Base-by-base conservation (phyloP, 1,140 invertebrate genomes). In the Caerostris extrusa region DNA sequence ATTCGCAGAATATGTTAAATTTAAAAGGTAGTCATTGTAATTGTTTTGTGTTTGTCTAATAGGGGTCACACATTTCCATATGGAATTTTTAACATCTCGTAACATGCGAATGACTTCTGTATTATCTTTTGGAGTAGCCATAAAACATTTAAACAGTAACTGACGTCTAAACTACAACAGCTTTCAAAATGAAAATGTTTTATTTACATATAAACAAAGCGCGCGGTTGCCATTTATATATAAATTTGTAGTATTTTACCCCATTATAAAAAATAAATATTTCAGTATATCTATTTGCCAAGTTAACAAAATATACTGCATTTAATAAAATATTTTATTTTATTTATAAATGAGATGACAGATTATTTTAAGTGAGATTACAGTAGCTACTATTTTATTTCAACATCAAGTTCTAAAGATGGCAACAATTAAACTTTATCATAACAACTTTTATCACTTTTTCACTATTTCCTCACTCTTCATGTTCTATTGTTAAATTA, bases 41-140 rank as follows among this genome's bases (percentile, higher is more conserved):
- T 81, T 55, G 7, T 69, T 53, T 12, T 89, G 69, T 10, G 19
- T 19, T 14, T 7, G 50, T 81, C 64, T 88, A 57, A 77, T 60
- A 2, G 92, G 92, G 61, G 92, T 93, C 19, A 93, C 7, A 19
- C 67, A 60, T 82, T 88, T 93, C 85, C 64, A 88, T 61, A 93
- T 19, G 8, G 92, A 93, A 55, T 93, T 88, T 64, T 93, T 93
- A 19, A 89, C 86, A 56, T 93, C 92, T 53, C 57, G 50, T 34
- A 93, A 61, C 92, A 93, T 93, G 6, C 92, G 92, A 55, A 93
- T 67, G 64, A 93, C 92, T 88, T 93, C 92, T 6, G 92, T 93
- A 56, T 93, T 93, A 82, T 93, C 92, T 6, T 81, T 64, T 5
- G 92, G 86, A 34, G 92, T 87, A 67, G 81, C 58, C 90, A 92